A percentile compares a stretch with the other conserved stretches of the same genome.
Conservation (phyloP, 2,888 invertebrate genomes). For the Synanthedon tipuliformis region DNA sequence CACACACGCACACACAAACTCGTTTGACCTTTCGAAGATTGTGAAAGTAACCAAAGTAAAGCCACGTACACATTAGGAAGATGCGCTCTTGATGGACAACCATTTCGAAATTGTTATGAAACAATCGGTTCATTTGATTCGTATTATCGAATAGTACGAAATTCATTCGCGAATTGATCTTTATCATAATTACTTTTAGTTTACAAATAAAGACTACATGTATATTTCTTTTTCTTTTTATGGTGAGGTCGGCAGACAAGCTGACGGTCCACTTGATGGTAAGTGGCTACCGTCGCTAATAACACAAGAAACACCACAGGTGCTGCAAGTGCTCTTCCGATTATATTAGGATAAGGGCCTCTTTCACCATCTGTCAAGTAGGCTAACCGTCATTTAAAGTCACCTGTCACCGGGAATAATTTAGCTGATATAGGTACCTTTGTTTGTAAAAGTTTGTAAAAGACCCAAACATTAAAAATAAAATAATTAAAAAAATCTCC, state of each 20-base stretch:
- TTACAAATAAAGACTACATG: background rate
- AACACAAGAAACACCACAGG: too few relatives aligned
- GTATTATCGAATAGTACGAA: too few relatives aligned
- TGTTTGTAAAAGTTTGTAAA: too few relatives aligned
- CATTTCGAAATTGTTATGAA: background rate
- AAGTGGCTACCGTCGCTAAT: background rate
- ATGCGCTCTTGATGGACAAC: background rate
- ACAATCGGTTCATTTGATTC: background rate
- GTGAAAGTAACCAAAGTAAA: slow-evolving; percentile 35
- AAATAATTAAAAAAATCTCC: too few relatives aligned
- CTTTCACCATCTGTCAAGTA: too few relatives aligned
- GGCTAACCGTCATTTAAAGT: too few relatives aligned
- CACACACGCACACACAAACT: slow-evolving; percentile 18
- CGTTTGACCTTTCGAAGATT: slow-evolving; percentile 47
- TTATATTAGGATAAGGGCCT: too few relatives aligned
- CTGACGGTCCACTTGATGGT: background rate
- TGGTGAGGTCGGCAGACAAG: background rate
- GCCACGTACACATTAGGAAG: slow-evolving; percentile 1
- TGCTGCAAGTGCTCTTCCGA: too few relatives aligned
- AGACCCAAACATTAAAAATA: too few relatives aligned
- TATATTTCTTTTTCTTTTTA: background rate
- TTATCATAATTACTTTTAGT: background rate
- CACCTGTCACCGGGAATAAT: too few relatives aligned
- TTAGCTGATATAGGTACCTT: too few relatives aligned
- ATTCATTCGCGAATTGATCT: too few relatives aligned